Base-by-base conservation (phyloP, 2,888 invertebrate species). In the Aromia moschata region DNA sequence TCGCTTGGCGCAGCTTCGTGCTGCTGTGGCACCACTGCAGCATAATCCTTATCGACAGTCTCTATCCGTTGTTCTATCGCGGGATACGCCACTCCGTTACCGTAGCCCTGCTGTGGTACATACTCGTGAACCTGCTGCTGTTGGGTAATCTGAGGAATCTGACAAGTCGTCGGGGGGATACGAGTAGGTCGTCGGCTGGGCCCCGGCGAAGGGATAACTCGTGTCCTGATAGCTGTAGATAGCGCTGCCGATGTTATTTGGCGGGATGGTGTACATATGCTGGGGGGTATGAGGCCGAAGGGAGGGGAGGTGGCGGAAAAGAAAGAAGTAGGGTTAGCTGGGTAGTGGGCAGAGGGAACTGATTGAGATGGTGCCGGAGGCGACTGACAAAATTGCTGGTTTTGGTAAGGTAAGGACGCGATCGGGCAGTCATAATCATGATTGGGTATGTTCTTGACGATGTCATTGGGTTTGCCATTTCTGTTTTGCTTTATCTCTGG, bases 271-370 rank as follows among this genome's bases (percentile, higher is more conserved):
- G 10, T 41, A 60, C 11, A 65, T 54, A 20, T 56, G 56, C 9
- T 61, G 62, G 1, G 62, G 65, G 18, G 60, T 62, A 7, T 60
- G 55, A 2, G 65, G 57, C 9, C 57, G n/a, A n/a, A n/a, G n/a
- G n/a, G n/a, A 5, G 25, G 25, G 25, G 25, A 5, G 25, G 4
- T 25, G 25, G 4, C 7, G 25, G 7, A 25, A 25, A 25, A 7
- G 25, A 25, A 3, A n/a, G n/a, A n/a, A n/a, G n/a, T n/a, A 1
- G 60, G 18, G 36, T 49, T 65, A 4, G 60, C 18, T 12, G 44
- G 41, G 17, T 43, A 53, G 51, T 57, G 57, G 7, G 12, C 47
- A 5, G 33, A 10, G 33, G 5, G 20, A 37, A 40, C 38, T 12
- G 25, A 10, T 49, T n/a, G n/a, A n/a, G 12, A 54, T 49, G 10